phyloP scores from a whole-genome alignment of 2,113 vertebrate genomes.

The Notiomystis cincta region DNA sequence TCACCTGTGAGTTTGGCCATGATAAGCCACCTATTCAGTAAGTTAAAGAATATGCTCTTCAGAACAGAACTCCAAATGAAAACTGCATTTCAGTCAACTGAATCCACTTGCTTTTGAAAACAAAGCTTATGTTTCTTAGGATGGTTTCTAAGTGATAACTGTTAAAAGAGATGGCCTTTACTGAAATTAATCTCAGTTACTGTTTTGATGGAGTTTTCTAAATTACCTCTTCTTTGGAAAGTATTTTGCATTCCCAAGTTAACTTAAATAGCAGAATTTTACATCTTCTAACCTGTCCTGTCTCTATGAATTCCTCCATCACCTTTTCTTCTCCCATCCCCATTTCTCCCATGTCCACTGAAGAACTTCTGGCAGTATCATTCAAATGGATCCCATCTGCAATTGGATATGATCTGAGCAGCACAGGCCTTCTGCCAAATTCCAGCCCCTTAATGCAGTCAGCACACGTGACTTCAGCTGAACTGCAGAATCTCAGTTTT shows the following conservation, averaged over 20 bases:
- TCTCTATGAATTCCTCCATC: not conserved
- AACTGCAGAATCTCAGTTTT: conserved; percentile 33
- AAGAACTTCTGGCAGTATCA: conserved; percentile 51
- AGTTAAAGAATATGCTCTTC: not conserved
- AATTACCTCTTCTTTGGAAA: not conserved
- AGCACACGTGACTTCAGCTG: conserved; percentile 69
- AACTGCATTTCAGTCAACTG: not conserved
- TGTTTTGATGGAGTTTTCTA: not conserved
- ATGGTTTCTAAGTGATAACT: not conserved
- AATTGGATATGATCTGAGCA: conserved; percentile 60
- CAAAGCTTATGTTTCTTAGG: not conserved
- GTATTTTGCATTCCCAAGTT: not conserved
- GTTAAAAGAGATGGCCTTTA: not conserved
- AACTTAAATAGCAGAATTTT: not conserved
- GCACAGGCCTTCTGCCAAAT: conserved; percentile 69
- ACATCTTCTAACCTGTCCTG: not conserved
- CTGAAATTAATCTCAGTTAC: not conserved
- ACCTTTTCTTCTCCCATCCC: not conserved
- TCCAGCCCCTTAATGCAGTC: conserved; percentile 69
- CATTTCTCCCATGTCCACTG: not conserved
- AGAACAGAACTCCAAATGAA: not conserved
- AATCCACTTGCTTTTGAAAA: not conserved
- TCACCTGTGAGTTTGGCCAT: not conserved
- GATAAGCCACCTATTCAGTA: not conserved
- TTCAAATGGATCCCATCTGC: conserved; percentile 77